These are phyloP conservation scores for Goniozus legneri DNA, from an alignment of 1,140 invertebrate species.

Conservation along the genomic window DNA sequence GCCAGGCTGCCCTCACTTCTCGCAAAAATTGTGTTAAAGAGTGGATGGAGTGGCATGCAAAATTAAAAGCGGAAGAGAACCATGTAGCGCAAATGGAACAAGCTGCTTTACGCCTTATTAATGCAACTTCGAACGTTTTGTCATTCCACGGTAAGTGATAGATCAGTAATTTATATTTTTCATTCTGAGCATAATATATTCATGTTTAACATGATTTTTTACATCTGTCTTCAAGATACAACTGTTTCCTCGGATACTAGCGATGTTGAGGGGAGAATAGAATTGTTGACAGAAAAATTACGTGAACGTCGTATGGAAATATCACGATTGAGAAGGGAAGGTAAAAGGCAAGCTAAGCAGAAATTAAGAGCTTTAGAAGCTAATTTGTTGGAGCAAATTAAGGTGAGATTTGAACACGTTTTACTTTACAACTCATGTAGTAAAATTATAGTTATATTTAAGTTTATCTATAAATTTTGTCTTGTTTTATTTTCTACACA, in stretches of 20 bases:
- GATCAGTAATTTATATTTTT: no score
- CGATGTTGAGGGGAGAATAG: constrained; percentile 49
- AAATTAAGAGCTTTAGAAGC: constrained; percentile 44
- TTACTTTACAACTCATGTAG: no score
- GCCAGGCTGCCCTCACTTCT: constrained; percentile 45
- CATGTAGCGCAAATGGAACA: constrained; percentile 50
- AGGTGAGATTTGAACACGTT: no score
- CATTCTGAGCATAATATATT: constrained; percentile 1
- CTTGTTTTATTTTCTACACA: constrained; percentile 16
- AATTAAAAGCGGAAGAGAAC: constrained; percentile 45
- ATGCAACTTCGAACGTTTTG: constrained; percentile 43
- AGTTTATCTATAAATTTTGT: neutral
- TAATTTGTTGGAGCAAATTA: constrained; percentile 49
- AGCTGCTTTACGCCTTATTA: constrained; percentile 46
- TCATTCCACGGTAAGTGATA: constrained; percentile 40
- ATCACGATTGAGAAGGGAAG: constrained; percentile 45
- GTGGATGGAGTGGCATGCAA: constrained; percentile 51
- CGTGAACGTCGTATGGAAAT: constrained; percentile 46
- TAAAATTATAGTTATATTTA: neutral
- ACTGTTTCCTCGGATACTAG: constrained; percentile 50
- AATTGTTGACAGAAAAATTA: constrained; percentile 46
- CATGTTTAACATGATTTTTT: neutral
- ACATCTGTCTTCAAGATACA: constrained; percentile 35
- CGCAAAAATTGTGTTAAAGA: constrained; percentile 50
- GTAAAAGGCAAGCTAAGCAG: constrained; percentile 45